Percentiles rank a stretch among this genome's conserved stretches.
These are phyloP conservation scores for Cyclina sinensis DNA, from an alignment of 1,140 invertebrate species.

Conservation along the genomic window DNA sequence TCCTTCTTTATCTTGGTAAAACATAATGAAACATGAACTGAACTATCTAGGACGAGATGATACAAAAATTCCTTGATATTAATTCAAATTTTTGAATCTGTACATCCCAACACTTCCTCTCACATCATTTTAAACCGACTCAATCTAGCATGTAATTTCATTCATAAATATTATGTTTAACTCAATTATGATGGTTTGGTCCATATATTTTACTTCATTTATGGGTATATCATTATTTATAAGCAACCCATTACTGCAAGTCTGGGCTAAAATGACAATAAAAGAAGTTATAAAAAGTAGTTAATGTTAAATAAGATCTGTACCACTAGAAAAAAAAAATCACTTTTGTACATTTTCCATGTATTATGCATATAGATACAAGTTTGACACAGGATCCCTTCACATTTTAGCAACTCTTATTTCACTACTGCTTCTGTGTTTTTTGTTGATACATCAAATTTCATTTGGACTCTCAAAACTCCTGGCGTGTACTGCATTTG, in stretches of 20 bases:
- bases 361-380: too few species aligned
- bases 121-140: background rate
- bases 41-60: background rate
- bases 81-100: background rate
- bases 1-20: too few species aligned
- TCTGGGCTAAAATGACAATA: background rate
- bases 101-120: background rate
- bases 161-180: background rate
- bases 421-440: too few species aligned
- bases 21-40: too few species aligned
- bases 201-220: conserved; percentile 18
- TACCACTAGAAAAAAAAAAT: background rate
- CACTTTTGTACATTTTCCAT: background rate
- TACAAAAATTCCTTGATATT: background rate
- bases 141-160: conserved; percentile 1
- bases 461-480: too few species aligned
- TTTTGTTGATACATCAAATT: too few species aligned
- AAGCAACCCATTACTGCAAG: background rate
- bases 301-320: background rate
- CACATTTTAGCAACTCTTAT: too few species aligned
- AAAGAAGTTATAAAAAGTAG: background rate
- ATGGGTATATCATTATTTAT: conserved; percentile 20
- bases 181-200: background rate
- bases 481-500: too few species aligned
- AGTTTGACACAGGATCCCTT: too few species aligned